phyloP scores from a whole-genome alignment of 2,113 vertebrate genomes.

The Gracilinanus agilis region DNA sequence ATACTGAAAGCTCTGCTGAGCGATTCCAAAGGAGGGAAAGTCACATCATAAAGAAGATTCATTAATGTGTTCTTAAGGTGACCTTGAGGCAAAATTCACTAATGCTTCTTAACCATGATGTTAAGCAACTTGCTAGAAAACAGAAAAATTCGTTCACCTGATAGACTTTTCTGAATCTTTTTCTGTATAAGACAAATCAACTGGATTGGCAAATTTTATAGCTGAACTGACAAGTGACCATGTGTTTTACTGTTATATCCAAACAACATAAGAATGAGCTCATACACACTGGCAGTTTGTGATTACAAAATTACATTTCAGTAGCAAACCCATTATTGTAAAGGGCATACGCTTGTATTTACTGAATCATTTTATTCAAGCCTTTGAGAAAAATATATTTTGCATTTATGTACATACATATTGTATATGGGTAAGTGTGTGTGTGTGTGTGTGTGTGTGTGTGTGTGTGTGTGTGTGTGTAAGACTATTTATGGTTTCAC shows the following conservation, averaged over 20 bases:
- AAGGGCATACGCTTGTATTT: background rate
- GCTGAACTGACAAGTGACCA: background rate
- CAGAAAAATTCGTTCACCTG: background rate
- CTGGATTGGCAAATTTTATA: conserved; percentile 20
- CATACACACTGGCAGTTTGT: background rate
- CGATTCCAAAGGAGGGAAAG: background rate
- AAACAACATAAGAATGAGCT: background rate
- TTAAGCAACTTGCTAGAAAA: background rate
- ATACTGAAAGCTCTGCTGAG: conserved; percentile 24
- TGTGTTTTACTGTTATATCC: conserved; percentile 4
- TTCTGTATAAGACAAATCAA: background rate
- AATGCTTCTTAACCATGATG: background rate
- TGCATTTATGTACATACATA: background rate
- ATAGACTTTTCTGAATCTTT: background rate
- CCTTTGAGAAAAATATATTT: background rate
- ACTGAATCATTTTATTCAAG: background rate
- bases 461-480: background rate
- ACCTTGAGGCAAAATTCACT: background rate
- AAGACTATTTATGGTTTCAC: background rate
- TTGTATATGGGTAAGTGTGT: background rate
- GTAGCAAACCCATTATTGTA: background rate
- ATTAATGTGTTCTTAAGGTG: background rate
- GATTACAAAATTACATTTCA: background rate
- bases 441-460: no score
- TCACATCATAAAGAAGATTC: conserved; percentile 4